A percentile compares a stretch with the other conserved stretches of the same genome.
Evolutionary conservation across 2,888 invertebrate species (phyloP).

Genomic region (Altica lythri): DNA sequence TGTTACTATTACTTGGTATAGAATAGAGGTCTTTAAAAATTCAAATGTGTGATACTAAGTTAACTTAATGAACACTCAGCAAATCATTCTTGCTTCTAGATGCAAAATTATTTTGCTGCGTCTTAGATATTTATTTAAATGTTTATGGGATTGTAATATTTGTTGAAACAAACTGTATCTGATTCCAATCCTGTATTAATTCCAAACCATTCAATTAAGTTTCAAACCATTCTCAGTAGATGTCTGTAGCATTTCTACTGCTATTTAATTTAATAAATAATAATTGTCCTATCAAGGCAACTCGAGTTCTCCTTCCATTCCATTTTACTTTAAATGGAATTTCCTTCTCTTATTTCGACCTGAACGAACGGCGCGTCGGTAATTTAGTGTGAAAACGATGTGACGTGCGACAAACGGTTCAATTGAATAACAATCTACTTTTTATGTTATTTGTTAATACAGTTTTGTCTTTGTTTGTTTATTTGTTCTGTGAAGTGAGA

Average conservation of each 20-base stretch:
- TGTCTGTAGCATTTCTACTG: constrained; percentile 23
- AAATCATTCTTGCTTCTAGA: too few species aligned
- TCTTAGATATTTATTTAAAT: too few species aligned
- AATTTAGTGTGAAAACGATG: constrained; percentile 16
- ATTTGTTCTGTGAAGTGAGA: too few species aligned
- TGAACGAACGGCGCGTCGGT: constrained; percentile 6
- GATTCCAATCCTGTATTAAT: too few species aligned
- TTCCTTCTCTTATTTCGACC: constrained; percentile 23
- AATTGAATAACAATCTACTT: constrained; percentile 1
- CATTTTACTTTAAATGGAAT: constrained; percentile 18
- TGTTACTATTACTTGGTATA: too few species aligned
- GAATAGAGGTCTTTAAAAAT: too few species aligned
- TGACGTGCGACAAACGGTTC: constrained; percentile 2
- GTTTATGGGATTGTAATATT: too few species aligned
- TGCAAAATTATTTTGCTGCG: too few species aligned
- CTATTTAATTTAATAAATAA: constrained; percentile 6
- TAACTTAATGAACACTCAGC: too few species aligned
- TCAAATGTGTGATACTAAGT: too few species aligned
- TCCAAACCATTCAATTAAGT: not conserved
- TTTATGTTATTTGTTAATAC: not conserved
- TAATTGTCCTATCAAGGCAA: constrained; percentile 24
- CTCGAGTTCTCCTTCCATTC: not conserved
- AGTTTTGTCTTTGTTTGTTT: too few species aligned
- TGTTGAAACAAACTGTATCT: too few species aligned
- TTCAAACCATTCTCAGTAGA: not conserved